phyloP scores from a whole-genome alignment of 2,113 vertebrate species.

The Boleophthalmus pectinirostris region DNA sequence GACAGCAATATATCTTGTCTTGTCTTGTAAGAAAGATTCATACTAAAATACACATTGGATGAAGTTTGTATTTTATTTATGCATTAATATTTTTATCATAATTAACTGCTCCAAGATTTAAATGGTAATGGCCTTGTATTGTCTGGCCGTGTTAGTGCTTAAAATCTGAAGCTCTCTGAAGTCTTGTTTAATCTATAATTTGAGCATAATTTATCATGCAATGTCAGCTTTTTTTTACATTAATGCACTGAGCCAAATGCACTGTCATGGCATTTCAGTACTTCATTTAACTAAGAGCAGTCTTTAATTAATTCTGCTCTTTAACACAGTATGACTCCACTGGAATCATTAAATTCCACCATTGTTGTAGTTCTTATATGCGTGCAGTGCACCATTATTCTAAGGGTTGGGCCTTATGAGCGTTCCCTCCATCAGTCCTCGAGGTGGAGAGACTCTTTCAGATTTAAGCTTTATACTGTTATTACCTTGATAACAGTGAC shows the following conservation, averaged over 20 bases:
- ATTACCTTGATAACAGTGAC: conserved; percentile 51
- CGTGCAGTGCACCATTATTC: conserved; percentile 47
- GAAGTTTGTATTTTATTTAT: too few species aligned
- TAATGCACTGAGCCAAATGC: background rate
- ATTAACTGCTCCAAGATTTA: too few species aligned
- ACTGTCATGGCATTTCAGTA: background rate
- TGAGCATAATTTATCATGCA: background rate
- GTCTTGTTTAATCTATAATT: background rate
- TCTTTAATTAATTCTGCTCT: conserved; percentile 9
- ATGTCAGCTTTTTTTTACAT: background rate
- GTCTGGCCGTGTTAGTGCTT: too few species aligned
- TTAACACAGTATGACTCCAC: conserved; percentile 32
- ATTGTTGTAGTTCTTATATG: conserved; percentile 50
- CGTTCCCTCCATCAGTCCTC: conserved; percentile 41
- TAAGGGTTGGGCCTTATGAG: conserved; percentile 33
- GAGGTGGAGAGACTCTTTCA: conserved; percentile 45
- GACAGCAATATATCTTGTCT: too few species aligned
- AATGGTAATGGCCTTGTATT: too few species aligned
- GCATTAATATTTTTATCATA: background rate
- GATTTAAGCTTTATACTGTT: conserved; percentile 31
- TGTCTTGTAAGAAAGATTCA: too few species aligned
- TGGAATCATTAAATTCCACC: conserved; percentile 43
- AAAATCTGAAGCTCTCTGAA: background rate
- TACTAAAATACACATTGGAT: too few species aligned
- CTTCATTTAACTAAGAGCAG: background rate